These are phyloP conservation scores for Adineta ricciae DNA, from an alignment of 2,888 invertebrate genomes.

Conservation along the genomic window DNA sequence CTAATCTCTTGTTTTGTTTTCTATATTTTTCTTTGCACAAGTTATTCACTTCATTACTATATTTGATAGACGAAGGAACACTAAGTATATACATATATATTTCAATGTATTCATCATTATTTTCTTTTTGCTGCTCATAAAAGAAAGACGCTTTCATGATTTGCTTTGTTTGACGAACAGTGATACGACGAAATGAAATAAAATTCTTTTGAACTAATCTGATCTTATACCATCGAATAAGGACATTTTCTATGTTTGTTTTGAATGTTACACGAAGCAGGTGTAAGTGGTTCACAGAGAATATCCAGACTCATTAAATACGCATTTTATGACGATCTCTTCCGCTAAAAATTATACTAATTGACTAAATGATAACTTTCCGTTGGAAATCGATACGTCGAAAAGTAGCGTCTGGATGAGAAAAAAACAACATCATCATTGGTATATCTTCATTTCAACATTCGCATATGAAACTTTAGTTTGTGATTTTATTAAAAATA, in stretches of 20 bases:
- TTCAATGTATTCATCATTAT: not conserved
- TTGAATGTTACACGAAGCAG: no score
- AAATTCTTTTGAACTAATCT: no score
- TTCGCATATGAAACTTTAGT: no score
- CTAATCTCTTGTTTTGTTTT: not conserved
- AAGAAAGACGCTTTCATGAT: not conserved
- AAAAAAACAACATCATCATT: not conserved
- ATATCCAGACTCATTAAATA: not conserved
- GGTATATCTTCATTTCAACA: no score
- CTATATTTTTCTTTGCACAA: not conserved
- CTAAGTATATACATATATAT: not conserved
- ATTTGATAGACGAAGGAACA: not conserved
- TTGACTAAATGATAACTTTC: no score
- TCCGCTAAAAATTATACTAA: not conserved
- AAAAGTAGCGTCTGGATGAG: not conserved
- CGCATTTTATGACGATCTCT: not conserved
- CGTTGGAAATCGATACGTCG: no score
- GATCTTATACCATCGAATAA: no score
- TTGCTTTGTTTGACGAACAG: no score
- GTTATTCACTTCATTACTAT: not conserved
- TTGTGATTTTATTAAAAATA: not conserved
- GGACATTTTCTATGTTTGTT: no score
- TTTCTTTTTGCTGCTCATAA: not conserved
- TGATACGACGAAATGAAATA: no score
- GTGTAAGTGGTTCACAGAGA: not conserved